These are phyloP conservation scores for Leptura quadrifasciata DNA, from an alignment of 2,888 invertebrate genomes.

Conservation along the genomic window DNA sequence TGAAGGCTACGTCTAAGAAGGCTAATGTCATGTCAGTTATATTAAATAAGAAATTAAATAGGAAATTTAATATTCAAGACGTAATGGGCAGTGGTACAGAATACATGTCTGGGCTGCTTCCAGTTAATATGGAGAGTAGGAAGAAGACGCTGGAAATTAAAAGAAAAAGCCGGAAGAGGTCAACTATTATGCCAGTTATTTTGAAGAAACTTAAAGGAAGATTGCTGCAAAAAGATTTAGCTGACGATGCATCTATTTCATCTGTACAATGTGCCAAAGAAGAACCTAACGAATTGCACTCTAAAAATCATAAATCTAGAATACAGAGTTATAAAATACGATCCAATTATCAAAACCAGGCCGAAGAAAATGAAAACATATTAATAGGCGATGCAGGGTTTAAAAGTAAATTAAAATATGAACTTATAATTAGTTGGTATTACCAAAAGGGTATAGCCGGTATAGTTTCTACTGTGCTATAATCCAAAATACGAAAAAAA, in stretches of 20 bases:
- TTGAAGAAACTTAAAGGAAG: constrained; percentile 49
- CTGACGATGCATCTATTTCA: neutral
- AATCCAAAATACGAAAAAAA: too few species aligned
- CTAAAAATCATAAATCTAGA: too few species aligned
- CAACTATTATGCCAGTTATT: constrained; percentile 59
- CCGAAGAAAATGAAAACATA: neutral
- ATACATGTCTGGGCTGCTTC: neutral
- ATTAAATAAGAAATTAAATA: neutral
- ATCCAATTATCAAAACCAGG: neutral
- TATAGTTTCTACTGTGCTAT: too few species aligned
- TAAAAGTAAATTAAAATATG: neutral
- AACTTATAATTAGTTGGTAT: too few species aligned
- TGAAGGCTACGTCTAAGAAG: neutral
- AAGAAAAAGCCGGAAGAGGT: constrained; percentile 45
- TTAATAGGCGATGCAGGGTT: too few species aligned
- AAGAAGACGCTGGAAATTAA: constrained; percentile 36
- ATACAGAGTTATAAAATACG: neutral
- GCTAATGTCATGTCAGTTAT: neutral
- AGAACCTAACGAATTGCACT: neutral
- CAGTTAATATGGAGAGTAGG: neutral
- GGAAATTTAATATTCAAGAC: neutral
- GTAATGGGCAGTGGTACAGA: too few species aligned
- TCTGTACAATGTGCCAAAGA: neutral
- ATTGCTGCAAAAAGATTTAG: neutral
- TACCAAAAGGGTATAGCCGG: too few species aligned